phyloP scores from a whole-genome alignment of 1,140 invertebrate genomes.

The Meloidogyne hapla region DNA sequence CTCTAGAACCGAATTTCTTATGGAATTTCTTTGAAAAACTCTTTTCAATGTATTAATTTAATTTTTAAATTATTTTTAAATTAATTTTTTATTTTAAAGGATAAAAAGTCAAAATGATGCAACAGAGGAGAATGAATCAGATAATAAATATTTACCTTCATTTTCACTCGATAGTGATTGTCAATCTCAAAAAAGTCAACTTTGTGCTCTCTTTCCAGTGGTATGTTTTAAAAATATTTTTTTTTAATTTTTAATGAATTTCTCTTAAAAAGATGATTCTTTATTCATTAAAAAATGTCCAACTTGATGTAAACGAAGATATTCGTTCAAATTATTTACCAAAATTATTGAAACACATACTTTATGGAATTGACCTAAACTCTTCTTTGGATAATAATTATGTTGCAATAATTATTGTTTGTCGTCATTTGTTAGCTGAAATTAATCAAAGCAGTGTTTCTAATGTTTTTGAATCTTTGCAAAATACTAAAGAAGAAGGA shows the following conservation, averaged over 20 bases:
- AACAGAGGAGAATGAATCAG: not conserved
- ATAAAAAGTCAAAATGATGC: not conserved
- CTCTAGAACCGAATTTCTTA: constrained; percentile 80
- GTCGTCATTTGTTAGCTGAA: constrained; percentile 38
- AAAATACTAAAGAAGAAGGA: constrained; percentile 1
- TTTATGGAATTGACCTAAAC: constrained; percentile 6
- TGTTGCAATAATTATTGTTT: constrained; percentile 45
- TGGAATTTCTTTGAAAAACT: constrained; percentile 79
- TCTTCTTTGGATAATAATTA: constrained; percentile 33
- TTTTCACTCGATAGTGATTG: not conserved
- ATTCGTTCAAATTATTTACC: constrained; percentile 47
- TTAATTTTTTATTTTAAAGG: not conserved
- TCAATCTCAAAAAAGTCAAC: not conserved
- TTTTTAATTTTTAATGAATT: not conserved
- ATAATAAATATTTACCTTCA: not conserved
- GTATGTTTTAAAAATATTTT: constrained; percentile 17
- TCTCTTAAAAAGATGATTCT: constrained; percentile 50
- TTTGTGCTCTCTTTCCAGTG: constrained; percentile 42
- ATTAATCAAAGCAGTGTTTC: constrained; percentile 41
- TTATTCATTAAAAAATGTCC: constrained; percentile 54
- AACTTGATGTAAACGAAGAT: constrained; percentile 51
- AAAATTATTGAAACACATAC: constrained; percentile 43
- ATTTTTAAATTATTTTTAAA: not conserved
- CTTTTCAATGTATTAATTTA: constrained; percentile 65
- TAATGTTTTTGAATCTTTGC: constrained; percentile 8